Evolutionary conservation across 2,888 invertebrate genomes (phyloP).

Genomic region (Lymantria dispar): DNA sequence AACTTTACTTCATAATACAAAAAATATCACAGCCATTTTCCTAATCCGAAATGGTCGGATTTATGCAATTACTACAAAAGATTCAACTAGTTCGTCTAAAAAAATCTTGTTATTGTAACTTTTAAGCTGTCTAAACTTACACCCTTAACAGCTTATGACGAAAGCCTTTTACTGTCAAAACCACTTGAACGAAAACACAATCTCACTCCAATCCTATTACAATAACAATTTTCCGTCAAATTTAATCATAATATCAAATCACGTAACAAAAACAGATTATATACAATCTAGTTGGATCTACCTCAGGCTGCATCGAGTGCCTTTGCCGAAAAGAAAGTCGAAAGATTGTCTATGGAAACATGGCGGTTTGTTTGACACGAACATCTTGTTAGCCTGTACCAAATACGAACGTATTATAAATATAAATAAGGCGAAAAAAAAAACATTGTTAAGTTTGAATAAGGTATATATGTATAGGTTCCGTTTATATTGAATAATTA

Average conservation of each 20-base stretch:
- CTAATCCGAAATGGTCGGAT: too few relatives aligned
- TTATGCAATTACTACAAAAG: slow-evolving; percentile 1
- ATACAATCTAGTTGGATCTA: slow-evolving; percentile 34
- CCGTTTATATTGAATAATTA: too few relatives aligned
- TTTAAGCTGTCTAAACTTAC: slow-evolving; percentile 5
- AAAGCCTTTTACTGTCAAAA: slow-evolving; percentile 7
- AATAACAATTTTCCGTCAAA: slow-evolving; percentile 34
- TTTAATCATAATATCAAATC: slow-evolving; percentile 34
- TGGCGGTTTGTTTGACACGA: slow-evolving; percentile 57
- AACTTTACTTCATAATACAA: too few relatives aligned
- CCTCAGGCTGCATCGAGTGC: slow-evolving; percentile 38
- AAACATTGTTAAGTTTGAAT: slow-evolving; percentile 10
- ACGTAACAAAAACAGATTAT: slow-evolving; percentile 29
- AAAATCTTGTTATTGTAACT: not conserved
- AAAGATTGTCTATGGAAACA: slow-evolving; percentile 52
- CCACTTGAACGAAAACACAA: slow-evolving; percentile 19
- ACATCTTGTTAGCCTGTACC: slow-evolving; percentile 77
- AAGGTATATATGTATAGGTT: slow-evolving; percentile 10
- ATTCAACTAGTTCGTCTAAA: not conserved
- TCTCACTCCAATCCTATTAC: slow-evolving; percentile 15
- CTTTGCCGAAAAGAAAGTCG: slow-evolving; percentile 46
- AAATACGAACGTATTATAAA: slow-evolving; percentile 74
- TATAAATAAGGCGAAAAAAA: slow-evolving; percentile 64
- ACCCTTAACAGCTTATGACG: slow-evolving; percentile 13
- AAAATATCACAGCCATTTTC: too few relatives aligned